phyloP scores from a whole-genome alignment of 2,888 invertebrate species.

The Trisateles emortualis region DNA sequence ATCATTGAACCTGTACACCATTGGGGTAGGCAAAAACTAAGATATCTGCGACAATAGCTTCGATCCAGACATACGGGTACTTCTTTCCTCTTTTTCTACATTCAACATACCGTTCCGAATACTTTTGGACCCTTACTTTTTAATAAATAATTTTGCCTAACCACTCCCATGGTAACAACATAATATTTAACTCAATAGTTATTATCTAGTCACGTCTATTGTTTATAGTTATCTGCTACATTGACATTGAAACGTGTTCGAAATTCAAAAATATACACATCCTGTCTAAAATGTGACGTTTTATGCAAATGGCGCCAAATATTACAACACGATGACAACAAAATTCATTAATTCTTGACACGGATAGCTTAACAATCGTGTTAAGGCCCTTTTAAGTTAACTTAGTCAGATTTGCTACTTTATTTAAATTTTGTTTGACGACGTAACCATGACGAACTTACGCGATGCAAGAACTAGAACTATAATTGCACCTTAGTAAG shows the following conservation, averaged over 20 bases:
- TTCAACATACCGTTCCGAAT: too few species aligned
- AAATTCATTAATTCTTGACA: slow-evolving; percentile 38
- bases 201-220: slow-evolving; percentile 44
- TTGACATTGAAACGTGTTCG: slow-evolving; percentile 49
- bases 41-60: too few species aligned
- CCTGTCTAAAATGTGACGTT: slow-evolving; percentile 34
- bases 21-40: too few species aligned
- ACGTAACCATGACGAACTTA: background rate
- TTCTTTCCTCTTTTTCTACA: too few species aligned
- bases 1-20: too few species aligned
- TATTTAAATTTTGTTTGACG: background rate
- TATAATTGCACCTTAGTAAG: too few species aligned
- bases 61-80: too few species aligned
- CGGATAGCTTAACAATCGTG: slow-evolving; percentile 42
- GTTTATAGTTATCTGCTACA: slow-evolving; percentile 39
- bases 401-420: slow-evolving; percentile 2
- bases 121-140: too few species aligned
- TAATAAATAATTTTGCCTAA: background rate
- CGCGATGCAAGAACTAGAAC: background rate
- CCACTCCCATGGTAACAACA: background rate
- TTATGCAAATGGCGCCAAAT: slow-evolving; percentile 44
- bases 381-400: slow-evolving; percentile 41
- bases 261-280: slow-evolving; percentile 41
- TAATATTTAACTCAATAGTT: slow-evolving; percentile 9
- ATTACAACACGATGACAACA: slow-evolving; percentile 34